Evolutionary conservation across 37 sponge, comb jelly and placozoan species (phyloP).

Genomic region (Amphimedon queenslandica): DNA sequence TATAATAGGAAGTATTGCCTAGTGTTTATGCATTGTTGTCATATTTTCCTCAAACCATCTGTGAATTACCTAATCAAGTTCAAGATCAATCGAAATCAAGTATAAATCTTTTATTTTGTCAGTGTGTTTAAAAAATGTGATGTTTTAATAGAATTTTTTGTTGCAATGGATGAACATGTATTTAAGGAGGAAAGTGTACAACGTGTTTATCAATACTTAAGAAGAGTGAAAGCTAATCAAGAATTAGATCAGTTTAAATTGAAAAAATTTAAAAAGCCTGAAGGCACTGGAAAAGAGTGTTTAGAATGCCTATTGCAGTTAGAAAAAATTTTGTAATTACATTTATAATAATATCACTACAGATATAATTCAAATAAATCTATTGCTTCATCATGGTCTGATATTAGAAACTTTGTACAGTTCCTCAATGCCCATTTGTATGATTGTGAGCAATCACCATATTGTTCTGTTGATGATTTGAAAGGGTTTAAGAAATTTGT

Average conservation of each 20-base stretch:
- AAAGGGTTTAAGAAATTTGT: slow-evolving; percentile 87
- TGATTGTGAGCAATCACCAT: slow-evolving; percentile 66
- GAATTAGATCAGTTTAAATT: neutral
- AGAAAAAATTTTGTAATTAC: too few species aligned
- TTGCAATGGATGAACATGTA: neutral
- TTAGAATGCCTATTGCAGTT: neutral
- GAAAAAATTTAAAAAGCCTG: neutral
- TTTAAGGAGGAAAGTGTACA: neutral
- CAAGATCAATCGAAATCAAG: neutral
- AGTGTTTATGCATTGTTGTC: slow-evolving; percentile 6
- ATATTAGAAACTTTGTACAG: slow-evolving; percentile 73
- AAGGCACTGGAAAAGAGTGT: neutral
- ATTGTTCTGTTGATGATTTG: slow-evolving; percentile 47
- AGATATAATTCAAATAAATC: neutral
- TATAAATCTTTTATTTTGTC: neutral
- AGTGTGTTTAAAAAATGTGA: too few species aligned
- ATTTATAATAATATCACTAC: too few species aligned
- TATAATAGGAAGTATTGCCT: too few species aligned
- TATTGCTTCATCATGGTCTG: slow-evolving; percentile 70
- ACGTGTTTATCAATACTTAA: slow-evolving; percentile 1
- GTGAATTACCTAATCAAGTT: neutral
- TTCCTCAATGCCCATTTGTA: slow-evolving; percentile 79
- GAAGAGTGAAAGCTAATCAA: neutral
- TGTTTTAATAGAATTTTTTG: neutral
- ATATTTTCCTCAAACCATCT: neutral